Conservation (phyloP, 1,140 invertebrate genomes). For the Ericerus pela region DNA sequence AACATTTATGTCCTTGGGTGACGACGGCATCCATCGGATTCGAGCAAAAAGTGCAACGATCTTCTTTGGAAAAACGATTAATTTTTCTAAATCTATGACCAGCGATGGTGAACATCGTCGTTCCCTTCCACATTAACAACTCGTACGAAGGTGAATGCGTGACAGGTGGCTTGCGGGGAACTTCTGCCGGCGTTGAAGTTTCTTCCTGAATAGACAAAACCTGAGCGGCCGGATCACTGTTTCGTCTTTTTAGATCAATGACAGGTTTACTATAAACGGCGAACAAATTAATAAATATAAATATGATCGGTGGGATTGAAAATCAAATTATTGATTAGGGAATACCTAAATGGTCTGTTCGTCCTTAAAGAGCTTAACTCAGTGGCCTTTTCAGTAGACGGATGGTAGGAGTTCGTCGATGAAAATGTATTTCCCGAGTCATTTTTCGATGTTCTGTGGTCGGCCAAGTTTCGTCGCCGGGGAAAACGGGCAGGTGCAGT, state of each 20-base stretch:
- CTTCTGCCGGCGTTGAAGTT: background rate
- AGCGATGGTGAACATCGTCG: constrained; percentile 43
- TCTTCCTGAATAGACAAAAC: constrained; percentile 8
- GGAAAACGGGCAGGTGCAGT: constrained; percentile 16
- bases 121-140: constrained; percentile 39
- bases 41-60: constrained; percentile 57
- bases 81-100: constrained; percentile 58
- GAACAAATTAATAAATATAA: no score
- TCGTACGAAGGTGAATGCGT: constrained; percentile 28
- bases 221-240: constrained; percentile 54
- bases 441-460: background rate
- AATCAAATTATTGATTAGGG: no score
- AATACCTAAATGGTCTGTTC: no score
- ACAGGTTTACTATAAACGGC: background rate
- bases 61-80: constrained; percentile 54
- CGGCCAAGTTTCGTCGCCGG: constrained; percentile 14
- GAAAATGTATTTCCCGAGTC: background rate
- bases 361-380: background rate
- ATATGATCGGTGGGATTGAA: no score
- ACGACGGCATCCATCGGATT: constrained; percentile 63
- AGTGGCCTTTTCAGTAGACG: background rate
- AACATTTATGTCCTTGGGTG: constrained; percentile 66
- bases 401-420: background rate
- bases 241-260: constrained; percentile 42
- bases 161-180: constrained; percentile 11